phyloP scores from a whole-genome alignment of 2,888 invertebrate genomes.

The Clivina fossor region DNA sequence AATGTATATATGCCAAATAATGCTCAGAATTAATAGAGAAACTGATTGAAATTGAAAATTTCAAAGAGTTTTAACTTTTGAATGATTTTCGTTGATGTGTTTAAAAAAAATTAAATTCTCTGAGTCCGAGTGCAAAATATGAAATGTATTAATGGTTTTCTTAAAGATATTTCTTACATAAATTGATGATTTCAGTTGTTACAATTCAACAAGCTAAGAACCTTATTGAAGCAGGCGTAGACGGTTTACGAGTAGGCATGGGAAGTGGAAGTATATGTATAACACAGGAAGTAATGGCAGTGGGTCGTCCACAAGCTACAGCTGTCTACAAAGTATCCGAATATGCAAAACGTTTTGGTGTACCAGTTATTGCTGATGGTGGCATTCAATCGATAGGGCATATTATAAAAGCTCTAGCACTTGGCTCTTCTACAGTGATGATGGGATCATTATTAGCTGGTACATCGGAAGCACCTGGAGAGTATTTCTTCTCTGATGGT shows the following conservation, averaged over 20 bases:
- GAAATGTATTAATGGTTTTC: no score
- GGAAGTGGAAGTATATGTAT: conserved; percentile 99
- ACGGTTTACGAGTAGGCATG: conserved; percentile 97
- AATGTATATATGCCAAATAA: no score
- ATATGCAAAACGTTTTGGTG: conserved; percentile 83
- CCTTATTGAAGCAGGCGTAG: conserved; percentile 96
- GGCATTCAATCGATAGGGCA: conserved; percentile 97
- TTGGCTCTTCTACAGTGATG: conserved; percentile 97
- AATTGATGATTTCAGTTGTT: no score
- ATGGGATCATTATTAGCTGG: conserved; percentile 99
- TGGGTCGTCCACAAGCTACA: conserved; percentile 96
- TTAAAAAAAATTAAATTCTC: no score
- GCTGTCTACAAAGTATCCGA: conserved; percentile 95
- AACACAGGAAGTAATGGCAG: conserved; percentile 99
- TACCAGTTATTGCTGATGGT: conserved; percentile 99
- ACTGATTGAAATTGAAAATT: no score
- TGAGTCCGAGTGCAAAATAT: no score
- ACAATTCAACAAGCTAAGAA: conserved; percentile 95
- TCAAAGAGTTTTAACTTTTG: no score
- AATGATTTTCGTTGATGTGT: no score
- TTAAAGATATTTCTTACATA: no score
- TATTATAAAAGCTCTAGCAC: conserved; percentile 89
- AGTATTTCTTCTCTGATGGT: conserved; percentile 98
- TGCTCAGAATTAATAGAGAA: no score
- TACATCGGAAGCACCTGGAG: conserved; percentile 97